Percentiles rank a stretch among this genome's conserved stretches.
phyloP scores from a whole-genome alignment of 2,113 vertebrate genomes.

The Aplodontia rufa region DNA sequence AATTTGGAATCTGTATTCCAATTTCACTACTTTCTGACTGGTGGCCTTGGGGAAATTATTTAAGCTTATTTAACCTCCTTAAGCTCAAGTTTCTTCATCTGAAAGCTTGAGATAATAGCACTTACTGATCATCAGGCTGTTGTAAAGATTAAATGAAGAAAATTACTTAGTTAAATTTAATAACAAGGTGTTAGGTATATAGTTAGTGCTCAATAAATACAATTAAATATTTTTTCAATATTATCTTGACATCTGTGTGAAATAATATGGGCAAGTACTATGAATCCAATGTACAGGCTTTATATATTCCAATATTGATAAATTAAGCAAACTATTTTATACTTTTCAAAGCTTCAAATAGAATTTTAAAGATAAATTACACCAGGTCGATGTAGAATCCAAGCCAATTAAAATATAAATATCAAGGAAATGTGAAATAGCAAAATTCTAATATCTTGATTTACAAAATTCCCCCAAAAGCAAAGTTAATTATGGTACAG shows the following conservation, averaged over 20 bases:
- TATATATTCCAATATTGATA: neutral
- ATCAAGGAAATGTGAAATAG: neutral
- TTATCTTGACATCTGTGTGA: neutral
- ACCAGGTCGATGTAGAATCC: neutral
- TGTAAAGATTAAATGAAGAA: neutral
- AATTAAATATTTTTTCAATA: neutral
- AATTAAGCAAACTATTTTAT: neutral
- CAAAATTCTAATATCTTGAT: slow-evolving; percentile 37
- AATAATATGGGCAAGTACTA: neutral
- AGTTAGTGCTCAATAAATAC: neutral
- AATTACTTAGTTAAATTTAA: neutral
- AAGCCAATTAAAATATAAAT: neutral
- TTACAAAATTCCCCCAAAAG: neutral
- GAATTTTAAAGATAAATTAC: neutral
- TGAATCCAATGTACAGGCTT: neutral
- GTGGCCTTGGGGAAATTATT: neutral
- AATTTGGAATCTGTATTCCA: neutral
- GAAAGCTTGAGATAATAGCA: neutral
- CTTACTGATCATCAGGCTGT: neutral
- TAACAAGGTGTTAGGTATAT: neutral
- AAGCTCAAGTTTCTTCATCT: neutral
- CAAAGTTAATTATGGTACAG: neutral
- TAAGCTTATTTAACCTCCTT: neutral
- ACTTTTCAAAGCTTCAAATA: neutral
- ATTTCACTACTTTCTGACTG: neutral